Percentiles rank a stretch among this genome's conserved stretches.
Conservation (phyloP, 2,113 vertebrate genomes). For the Connochaetes taurinus region DNA sequence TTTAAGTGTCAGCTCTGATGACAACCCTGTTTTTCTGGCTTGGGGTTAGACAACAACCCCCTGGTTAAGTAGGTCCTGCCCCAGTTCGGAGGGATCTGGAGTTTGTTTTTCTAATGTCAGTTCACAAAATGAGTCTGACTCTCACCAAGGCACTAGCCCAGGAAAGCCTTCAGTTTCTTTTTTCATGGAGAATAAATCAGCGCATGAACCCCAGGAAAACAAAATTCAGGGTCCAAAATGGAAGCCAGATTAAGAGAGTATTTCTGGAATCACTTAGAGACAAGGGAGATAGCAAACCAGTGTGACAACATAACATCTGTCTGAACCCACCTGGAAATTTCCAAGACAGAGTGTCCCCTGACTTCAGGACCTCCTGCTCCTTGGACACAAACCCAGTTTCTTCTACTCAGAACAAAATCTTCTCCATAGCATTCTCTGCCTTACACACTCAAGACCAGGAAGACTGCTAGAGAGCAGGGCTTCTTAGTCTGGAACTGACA, state of each 20-base stretch:
- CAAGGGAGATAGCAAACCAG: background rate
- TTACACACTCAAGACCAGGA: background rate
- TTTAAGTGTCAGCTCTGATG: background rate
- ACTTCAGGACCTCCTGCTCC: background rate
- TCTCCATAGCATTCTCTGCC: background rate
- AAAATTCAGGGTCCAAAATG: background rate
- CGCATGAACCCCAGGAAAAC: background rate
- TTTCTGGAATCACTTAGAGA: background rate
- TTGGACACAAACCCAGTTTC: background rate
- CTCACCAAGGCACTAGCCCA: background rate
- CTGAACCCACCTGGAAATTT: background rate
- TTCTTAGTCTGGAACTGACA: background rate
- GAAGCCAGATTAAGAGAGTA: background rate
- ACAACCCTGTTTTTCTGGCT: background rate
- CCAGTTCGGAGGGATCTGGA: background rate
- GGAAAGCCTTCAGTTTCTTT: background rate
- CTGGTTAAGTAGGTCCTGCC: background rate
- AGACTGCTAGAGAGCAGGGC: background rate
- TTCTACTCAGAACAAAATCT: background rate
- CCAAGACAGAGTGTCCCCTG: too few species aligned
- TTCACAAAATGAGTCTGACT: background rate
- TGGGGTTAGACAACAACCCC: background rate
- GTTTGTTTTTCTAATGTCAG: background rate
- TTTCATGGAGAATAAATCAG: background rate
- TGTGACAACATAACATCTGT: background rate